A percentile compares a stretch with the other conserved stretches of the same genome.
Conservation (phyloP, 2,888 invertebrate genomes). For the Oscheius onirici region DNA sequence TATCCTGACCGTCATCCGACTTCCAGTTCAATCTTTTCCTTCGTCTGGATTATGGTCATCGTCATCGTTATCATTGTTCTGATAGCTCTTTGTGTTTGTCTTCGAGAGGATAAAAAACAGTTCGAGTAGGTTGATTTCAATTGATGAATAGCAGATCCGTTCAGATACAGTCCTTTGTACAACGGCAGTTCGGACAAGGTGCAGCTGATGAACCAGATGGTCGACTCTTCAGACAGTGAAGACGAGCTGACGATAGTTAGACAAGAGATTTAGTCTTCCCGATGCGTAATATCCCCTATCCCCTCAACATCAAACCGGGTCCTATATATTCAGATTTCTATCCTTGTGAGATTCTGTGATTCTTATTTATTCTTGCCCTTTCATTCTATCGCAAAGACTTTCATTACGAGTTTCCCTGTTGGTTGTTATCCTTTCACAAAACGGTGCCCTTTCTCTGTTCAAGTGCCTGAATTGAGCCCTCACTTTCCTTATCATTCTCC, state of each 20-base stretch:
- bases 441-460: too few relatives aligned
- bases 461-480: too few relatives aligned
- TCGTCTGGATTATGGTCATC: constrained; percentile 41
- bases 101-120: constrained; percentile 35
- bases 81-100: constrained; percentile 30
- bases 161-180: constrained; percentile 59
- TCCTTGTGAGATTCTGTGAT: too few relatives aligned
- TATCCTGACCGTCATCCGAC: constrained; percentile 26
- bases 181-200: constrained; percentile 46
- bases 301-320: too few relatives aligned
- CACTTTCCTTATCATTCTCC: too few relatives aligned
- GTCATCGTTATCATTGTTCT: constrained; percentile 35
- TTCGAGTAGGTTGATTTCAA: constrained; percentile 40
- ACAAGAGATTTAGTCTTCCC: constrained; percentile 11
- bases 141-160: neutral
- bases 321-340: too few relatives aligned
- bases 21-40: constrained; percentile 29
- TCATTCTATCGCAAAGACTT: too few relatives aligned
- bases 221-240: constrained; percentile 32
- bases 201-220: constrained; percentile 33
- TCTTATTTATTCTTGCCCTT: too few relatives aligned
- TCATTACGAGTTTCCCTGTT: too few relatives aligned
- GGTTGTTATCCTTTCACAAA: too few relatives aligned
- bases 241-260: constrained; percentile 13
- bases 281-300: too few relatives aligned